Percentiles rank a stretch among this genome's conserved stretches.
These are phyloP conservation scores for Monoplex corrugatus DNA, from an alignment of 2,888 invertebrate species.

Conservation along the genomic window DNA sequence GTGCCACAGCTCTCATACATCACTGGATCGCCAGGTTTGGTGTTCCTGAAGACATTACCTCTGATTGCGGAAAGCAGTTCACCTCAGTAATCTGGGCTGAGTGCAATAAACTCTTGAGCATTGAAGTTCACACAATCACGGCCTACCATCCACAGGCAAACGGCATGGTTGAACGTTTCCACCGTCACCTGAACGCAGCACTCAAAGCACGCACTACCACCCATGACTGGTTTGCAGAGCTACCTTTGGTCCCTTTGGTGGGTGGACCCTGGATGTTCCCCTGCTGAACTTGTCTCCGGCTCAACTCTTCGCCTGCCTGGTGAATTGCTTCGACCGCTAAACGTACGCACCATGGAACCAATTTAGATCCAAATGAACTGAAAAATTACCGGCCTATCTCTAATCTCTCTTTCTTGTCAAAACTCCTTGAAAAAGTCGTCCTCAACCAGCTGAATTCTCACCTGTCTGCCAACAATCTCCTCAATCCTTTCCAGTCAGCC, in stretches of 20 bases:
- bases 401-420: no score
- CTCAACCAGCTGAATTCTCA: no score
- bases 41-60: background rate
- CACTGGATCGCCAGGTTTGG: slow-evolving; percentile 3
- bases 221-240: background rate
- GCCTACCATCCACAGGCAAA: slow-evolving; percentile 1
- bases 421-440: no score
- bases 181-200: background rate
- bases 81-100: background rate
- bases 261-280: background rate
- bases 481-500: no score
- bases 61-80: background rate
- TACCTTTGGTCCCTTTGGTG: background rate
- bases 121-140: background rate
- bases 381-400: no score
- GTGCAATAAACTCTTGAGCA: background rate
- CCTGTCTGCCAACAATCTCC: no score
- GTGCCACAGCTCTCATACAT: background rate
- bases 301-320: background rate
- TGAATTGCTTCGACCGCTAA: background rate
- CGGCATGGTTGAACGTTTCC: background rate
- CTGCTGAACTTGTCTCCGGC: background rate
- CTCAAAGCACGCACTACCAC: background rate
- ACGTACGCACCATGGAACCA: background rate
- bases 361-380: no score